These are phyloP conservation scores for Bedellia somnulentella DNA, from an alignment of 2,888 invertebrate genomes.

Conservation along the genomic window DNA sequence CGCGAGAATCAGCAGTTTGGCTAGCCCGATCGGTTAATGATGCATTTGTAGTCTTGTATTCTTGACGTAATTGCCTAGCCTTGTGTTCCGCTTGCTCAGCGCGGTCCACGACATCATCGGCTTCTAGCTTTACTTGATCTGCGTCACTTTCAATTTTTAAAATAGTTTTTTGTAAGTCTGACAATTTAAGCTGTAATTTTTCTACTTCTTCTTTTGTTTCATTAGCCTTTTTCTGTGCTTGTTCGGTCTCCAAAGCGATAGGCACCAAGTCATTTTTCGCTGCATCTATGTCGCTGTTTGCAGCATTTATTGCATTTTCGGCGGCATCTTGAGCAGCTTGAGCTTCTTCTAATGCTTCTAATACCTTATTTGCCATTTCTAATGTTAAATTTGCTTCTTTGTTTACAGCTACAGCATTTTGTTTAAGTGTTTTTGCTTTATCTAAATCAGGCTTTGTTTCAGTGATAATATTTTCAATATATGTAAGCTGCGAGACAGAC, in stretches of 20 bases:
- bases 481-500: constrained; percentile 84
- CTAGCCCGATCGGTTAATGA: constrained; percentile 72
- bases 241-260: constrained; percentile 79
- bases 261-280: constrained; percentile 76
- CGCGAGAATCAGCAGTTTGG: constrained; percentile 76
- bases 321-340: constrained; percentile 81
- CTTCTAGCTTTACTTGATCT: constrained; percentile 77
- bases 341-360: constrained; percentile 78
- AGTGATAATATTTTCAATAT: constrained; percentile 89
- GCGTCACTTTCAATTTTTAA: constrained; percentile 82
- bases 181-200: constrained; percentile 69
- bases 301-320: constrained; percentile 76
- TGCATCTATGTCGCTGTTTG: constrained; percentile 76
- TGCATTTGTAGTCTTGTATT: constrained; percentile 72
- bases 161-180: constrained; percentile 76
- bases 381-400: constrained; percentile 68
- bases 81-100: constrained; percentile 71
- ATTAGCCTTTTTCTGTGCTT: constrained; percentile 78
- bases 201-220: constrained; percentile 78
- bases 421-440: constrained; percentile 71
- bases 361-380: constrained; percentile 74
- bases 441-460: constrained; percentile 84
- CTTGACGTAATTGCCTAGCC: constrained; percentile 62
- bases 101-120: constrained; percentile 70
- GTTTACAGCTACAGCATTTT: constrained; percentile 71